Conservation (phyloP, 2,113 vertebrate species). For the Equus przewalskii region DNA sequence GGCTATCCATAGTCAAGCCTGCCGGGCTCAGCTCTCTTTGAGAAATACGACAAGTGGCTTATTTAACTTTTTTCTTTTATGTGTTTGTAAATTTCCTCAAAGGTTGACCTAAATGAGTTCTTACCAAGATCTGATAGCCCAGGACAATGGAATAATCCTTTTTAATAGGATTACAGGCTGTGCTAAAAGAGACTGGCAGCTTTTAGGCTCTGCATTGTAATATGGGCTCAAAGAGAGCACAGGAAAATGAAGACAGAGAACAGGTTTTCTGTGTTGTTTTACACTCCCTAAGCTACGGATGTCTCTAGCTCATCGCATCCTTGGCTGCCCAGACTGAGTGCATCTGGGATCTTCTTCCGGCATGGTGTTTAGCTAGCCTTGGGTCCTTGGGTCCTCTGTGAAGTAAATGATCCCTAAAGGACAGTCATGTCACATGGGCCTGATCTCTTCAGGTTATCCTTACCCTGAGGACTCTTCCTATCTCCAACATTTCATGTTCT, state of each 20-base stretch:
- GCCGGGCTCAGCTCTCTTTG: neutral
- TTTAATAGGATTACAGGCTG: slow-evolving; percentile 88
- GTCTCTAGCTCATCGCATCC: neutral
- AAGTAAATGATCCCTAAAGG: neutral
- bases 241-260: neutral
- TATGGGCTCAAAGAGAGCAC: neutral
- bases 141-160: slow-evolving; percentile 88
- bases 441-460: neutral
- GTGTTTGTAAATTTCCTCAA: slow-evolving; percentile 86
- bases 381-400: neutral
- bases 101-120: slow-evolving; percentile 88
- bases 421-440: accelerated
- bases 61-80: slow-evolving; percentile 66
- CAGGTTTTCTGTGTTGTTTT: neutral
- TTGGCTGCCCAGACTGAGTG: neutral
- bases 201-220: slow-evolving; percentile 76
- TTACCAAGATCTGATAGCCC: slow-evolving; percentile 87
- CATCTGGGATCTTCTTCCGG: neutral
- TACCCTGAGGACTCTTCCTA: neutral
- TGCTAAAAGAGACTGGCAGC: slow-evolving; percentile 78
- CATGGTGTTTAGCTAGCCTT: neutral
- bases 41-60: slow-evolving; percentile 80
- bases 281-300: neutral
- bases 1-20: neutral
- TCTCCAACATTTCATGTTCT: neutral